A percentile compares a stretch with the other conserved stretches of the same genome.
Conservation (phyloP, 2,888 invertebrate genomes). For the Clusia tigrina region DNA sequence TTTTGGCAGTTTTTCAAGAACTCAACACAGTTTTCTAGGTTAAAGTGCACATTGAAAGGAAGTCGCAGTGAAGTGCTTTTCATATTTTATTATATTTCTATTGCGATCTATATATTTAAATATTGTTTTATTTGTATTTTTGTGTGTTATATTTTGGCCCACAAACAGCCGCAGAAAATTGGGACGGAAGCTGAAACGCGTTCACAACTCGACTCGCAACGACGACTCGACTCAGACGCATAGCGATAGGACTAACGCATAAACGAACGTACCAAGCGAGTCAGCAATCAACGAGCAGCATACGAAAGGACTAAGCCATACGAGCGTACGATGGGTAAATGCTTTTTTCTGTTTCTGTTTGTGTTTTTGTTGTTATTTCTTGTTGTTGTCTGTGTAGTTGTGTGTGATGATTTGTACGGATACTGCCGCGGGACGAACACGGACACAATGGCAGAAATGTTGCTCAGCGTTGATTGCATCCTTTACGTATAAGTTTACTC, state of each 20-base stretch:
- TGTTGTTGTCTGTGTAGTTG: no score
- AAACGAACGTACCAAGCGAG: neutral
- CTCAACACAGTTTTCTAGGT: constrained; percentile 7
- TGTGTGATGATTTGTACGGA: no score
- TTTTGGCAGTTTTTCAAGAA: constrained; percentile 17
- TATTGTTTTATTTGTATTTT: constrained; percentile 3
- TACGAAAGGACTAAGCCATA: neutral
- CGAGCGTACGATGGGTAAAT: neutral
- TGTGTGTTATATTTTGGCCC: constrained; percentile 1
- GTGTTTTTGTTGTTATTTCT: no score
- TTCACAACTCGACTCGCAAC: constrained; percentile 14
- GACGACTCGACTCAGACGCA: neutral
- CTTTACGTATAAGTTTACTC: no score
- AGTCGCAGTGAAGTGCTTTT: neutral
- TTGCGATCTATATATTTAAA: neutral
- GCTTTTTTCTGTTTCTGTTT: neutral
- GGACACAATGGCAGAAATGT: no score
- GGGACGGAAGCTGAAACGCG: constrained; percentile 20
- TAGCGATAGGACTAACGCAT: constrained; percentile 3
- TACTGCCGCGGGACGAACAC: no score
- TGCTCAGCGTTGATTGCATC: no score
- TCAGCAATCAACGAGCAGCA: neutral
- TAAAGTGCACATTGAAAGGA: neutral
- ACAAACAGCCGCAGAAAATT: neutral
- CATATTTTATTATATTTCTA: neutral